Evolutionary conservation across 2,113 vertebrate species (phyloP).

Genomic region (Pithys albifrons): DNA sequence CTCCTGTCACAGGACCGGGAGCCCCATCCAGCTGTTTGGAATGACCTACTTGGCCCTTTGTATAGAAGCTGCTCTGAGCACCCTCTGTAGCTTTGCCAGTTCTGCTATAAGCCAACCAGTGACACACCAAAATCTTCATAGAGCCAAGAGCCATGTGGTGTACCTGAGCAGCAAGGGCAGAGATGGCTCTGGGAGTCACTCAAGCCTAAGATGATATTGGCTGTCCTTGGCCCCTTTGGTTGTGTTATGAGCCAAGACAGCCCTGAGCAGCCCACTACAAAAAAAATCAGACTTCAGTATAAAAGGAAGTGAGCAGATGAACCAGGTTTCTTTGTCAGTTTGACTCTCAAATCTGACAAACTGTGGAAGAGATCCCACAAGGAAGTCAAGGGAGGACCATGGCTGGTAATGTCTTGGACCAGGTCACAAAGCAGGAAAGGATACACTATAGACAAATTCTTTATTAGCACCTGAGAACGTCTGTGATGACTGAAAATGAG

Average conservation of each 20-base stretch:
- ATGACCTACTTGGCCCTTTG: not conserved
- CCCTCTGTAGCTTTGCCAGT: not conserved
- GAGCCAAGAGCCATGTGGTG: not conserved
- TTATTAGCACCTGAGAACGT: not conserved
- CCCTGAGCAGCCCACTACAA: not conserved
- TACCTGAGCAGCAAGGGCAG: not conserved
- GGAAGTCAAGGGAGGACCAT: not conserved
- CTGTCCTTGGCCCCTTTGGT: not conserved
- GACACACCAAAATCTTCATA: not conserved
- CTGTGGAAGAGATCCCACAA: not conserved
- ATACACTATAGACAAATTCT: not conserved
- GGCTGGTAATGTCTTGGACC: not conserved
- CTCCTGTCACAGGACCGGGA: not conserved
- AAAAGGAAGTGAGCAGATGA: fast-evolving
- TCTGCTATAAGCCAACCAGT: not conserved
- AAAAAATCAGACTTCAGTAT: not conserved
- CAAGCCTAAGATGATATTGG: not conserved
- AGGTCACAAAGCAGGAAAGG: not conserved
- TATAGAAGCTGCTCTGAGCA: not conserved
- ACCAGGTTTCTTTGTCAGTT: not conserved
- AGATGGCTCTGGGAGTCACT: not conserved
- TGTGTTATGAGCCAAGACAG: not conserved
- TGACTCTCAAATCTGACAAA: not conserved
- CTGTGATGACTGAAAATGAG: not conserved
- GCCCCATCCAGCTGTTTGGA: not conserved